Conservation (phyloP, 92 coral and sea anemone species). For the Desmophyllum pertusum region DNA sequence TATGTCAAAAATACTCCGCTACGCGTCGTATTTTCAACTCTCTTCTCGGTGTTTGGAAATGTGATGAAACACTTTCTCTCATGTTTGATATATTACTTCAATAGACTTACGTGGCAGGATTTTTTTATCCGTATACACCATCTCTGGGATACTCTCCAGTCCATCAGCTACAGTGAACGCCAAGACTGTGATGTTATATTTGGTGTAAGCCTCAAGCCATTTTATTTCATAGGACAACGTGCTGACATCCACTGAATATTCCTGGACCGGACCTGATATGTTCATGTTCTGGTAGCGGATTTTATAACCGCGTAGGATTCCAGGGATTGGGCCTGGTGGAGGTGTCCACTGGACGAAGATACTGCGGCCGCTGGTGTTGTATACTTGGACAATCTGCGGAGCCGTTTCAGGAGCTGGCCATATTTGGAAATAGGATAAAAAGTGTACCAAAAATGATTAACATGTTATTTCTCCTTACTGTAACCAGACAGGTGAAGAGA, state of each 20-base stretch:
- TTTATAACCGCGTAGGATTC: slow-evolving; percentile 59
- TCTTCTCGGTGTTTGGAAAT: too few relatives aligned
- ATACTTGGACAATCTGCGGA: slow-evolving; percentile 39
- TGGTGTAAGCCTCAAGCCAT: slow-evolving; percentile 17
- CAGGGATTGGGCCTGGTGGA: slow-evolving; percentile 34
- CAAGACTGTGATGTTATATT: slow-evolving; percentile 25
- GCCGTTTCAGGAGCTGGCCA: slow-evolving; percentile 49
- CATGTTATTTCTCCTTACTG: neutral
- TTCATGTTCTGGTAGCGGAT: slow-evolving; percentile 55
- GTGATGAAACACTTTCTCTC: too few relatives aligned
- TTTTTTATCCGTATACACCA: slow-evolving; percentile 55
- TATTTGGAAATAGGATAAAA: neutral
- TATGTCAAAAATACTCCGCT: too few relatives aligned
- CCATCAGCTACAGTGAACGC: slow-evolving; percentile 71
- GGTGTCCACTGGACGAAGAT: slow-evolving; percentile 54
- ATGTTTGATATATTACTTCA: too few relatives aligned
- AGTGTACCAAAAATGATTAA: neutral
- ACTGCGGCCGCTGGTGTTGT: slow-evolving; percentile 62
- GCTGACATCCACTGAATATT: slow-evolving; percentile 13
- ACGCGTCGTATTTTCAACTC: too few relatives aligned
- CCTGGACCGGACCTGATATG: slow-evolving; percentile 31
- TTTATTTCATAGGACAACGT: slow-evolving; percentile 3
- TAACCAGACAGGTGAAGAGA: too few relatives aligned
- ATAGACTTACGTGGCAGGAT: slow-evolving; percentile 68
- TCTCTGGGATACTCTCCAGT: slow-evolving; percentile 18